Percentiles rank a stretch among this genome's conserved stretches.
Evolutionary conservation across 2,797 vertebrate genomes (phyloP).

Genomic region (Cichlasoma orientale): DNA sequence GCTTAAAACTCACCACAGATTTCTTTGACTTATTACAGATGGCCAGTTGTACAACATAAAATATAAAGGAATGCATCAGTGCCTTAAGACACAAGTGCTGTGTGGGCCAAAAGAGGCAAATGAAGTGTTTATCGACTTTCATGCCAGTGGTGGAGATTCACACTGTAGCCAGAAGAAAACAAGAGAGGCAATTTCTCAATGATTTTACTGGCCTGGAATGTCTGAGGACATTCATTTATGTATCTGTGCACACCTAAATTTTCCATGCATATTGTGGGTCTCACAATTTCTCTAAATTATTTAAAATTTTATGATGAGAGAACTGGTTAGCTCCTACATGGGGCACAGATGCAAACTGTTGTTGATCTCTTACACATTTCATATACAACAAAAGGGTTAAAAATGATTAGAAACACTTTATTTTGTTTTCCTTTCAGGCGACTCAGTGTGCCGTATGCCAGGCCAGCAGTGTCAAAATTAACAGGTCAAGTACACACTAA

Average conservation of each 20-base stretch:
- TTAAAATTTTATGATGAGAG: too few species aligned
- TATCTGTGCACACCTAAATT: too few species aligned
- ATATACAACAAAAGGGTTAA: too few species aligned
- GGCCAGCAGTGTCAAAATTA: not conserved
- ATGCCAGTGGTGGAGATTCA: not conserved
- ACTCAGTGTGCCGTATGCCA: not conserved
- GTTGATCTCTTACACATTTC: too few species aligned
- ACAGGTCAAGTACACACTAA: not conserved
- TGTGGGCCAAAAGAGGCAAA: not conserved
- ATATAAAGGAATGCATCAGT: not conserved
- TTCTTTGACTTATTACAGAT: not conserved
- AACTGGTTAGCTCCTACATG: too few species aligned
- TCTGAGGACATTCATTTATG: too few species aligned
- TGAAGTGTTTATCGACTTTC: not conserved
- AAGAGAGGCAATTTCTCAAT: not conserved
- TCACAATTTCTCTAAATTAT: too few species aligned
- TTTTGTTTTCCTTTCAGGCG: not conserved
- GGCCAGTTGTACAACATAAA: not conserved
- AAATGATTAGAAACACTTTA: not conserved
- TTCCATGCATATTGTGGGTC: too few species aligned
- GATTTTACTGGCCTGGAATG: too few species aligned
- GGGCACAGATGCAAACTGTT: too few species aligned
- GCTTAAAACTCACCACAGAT: not conserved
- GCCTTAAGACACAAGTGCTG: not conserved
- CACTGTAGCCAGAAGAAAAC: not conserved